These are phyloP conservation scores for Ophion ellenae DNA, from an alignment of 2,888 invertebrate genomes.

Conservation along the genomic window DNA sequence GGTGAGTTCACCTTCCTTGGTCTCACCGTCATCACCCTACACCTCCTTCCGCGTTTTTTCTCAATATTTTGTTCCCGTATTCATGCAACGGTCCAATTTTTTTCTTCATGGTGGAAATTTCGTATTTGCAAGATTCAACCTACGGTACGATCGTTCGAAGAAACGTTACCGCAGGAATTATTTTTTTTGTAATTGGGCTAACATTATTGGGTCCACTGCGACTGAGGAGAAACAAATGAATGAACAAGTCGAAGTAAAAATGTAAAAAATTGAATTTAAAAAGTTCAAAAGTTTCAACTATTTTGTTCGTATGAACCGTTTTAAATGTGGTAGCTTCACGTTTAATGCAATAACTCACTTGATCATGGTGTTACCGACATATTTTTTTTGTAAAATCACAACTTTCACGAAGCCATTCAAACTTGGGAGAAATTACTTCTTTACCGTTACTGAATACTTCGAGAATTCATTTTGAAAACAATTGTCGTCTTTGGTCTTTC, in stretches of 20 bases:
- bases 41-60: neutral
- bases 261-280: too few species aligned
- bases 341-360: too few species aligned
- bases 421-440: neutral
- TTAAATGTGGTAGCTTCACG: too few species aligned
- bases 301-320: too few species aligned
- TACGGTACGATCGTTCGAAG: too few species aligned
- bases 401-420: neutral
- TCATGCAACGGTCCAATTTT: neutral
- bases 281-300: too few species aligned
- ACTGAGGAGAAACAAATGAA: too few species aligned
- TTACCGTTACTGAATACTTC: neutral
- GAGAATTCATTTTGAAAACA: neutral
- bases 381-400: neutral
- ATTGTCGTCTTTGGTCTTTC: neutral
- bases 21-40: slow-evolving; percentile 38
- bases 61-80: neutral
- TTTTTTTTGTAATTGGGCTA: too few species aligned
- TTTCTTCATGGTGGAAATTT: neutral
- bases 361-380: too few species aligned
- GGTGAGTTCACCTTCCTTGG: slow-evolving; percentile 85
- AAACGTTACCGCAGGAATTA: too few species aligned
- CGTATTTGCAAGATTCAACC: too few species aligned
- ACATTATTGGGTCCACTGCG: neutral
- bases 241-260: too few species aligned